These are phyloP conservation scores for Anoncus sp. DNA, from an alignment of 2,888 invertebrate genomes.

Conservation along the genomic window DNA sequence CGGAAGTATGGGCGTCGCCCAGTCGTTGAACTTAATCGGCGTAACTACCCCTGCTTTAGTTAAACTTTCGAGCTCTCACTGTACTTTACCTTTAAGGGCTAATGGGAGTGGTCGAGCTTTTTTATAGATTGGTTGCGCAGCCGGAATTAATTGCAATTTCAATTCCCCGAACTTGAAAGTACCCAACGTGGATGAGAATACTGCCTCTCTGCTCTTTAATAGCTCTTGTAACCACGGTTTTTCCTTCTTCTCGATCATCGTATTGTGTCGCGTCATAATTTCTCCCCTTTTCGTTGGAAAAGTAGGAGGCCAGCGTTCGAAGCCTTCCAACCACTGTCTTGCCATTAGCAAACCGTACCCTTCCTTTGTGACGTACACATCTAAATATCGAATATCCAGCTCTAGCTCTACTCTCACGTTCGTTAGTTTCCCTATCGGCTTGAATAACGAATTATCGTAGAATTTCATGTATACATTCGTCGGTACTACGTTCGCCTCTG, in stretches of 20 bases:
- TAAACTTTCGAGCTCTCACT: constrained; percentile 64
- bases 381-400: constrained; percentile 4
- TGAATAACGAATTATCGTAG: constrained; percentile 25
- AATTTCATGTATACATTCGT: constrained; percentile 42
- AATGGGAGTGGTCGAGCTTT: constrained; percentile 70
- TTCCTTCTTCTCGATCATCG: background rate
- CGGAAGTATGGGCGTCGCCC: constrained; percentile 72
- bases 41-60: constrained; percentile 60
- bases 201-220: constrained; percentile 3
- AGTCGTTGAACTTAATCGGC: constrained; percentile 67
- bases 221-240: background rate
- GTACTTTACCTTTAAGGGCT: constrained; percentile 66
- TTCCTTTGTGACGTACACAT: constrained; percentile 57
- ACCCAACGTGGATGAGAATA: constrained; percentile 54
- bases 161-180: constrained; percentile 53
- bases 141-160: constrained; percentile 54
- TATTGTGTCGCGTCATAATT: constrained; percentile 4
- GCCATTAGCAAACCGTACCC: constrained; percentile 54
- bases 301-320: constrained; percentile 38
- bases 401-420: constrained; percentile 18
- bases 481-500: background rate
- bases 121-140: constrained; percentile 51
- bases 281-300: constrained; percentile 25
- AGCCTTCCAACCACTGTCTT: constrained; percentile 39
- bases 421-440: constrained; percentile 36